These are phyloP conservation scores for Tetramorium bicarinatum DNA, from an alignment of 2,888 invertebrate genomes.

Conservation along the genomic window DNA sequence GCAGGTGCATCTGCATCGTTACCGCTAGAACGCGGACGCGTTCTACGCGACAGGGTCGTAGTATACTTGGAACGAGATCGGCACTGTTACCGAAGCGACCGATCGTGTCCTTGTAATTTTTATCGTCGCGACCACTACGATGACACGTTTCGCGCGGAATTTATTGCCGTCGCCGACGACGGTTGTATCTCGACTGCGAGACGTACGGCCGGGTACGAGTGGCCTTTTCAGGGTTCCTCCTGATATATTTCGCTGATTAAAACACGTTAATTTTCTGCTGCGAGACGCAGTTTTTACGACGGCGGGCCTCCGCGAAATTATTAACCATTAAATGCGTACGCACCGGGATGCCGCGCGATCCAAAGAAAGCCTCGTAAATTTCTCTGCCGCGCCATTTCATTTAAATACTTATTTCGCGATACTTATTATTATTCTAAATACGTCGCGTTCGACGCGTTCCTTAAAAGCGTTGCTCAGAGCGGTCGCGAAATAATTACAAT, in stretches of 20 bases:
- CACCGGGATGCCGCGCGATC: constrained; percentile 33
- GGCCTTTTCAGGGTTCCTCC: constrained; percentile 36
- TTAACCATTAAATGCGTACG: constrained; percentile 45
- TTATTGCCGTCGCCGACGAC: constrained; percentile 48
- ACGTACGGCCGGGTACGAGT: constrained; percentile 27
- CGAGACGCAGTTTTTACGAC: constrained; percentile 38
- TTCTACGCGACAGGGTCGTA: neutral
- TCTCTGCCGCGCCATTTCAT: neutral
- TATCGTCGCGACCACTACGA: constrained; percentile 47
- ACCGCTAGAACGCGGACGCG: constrained; percentile 33
- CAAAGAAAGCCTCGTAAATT: constrained; percentile 42
- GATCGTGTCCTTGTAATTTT: constrained; percentile 61
- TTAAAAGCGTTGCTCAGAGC: neutral
- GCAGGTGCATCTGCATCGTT: constrained; percentile 55
- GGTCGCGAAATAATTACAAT: constrained; percentile 27
- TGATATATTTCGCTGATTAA: constrained; percentile 53
- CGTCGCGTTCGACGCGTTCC: constrained; percentile 20
- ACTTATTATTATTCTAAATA: constrained; percentile 53
- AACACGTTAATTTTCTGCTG: constrained; percentile 49
- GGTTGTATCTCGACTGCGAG: constrained; percentile 42
- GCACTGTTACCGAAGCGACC: constrained; percentile 42
- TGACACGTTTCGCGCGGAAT: constrained; percentile 54
- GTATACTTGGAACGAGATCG: constrained; percentile 37
- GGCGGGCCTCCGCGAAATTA: constrained; percentile 33
- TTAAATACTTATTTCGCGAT: constrained; percentile 23